Conservation (phyloP, 2,113 vertebrate species). For the Pseudonaja textilis region DNA sequence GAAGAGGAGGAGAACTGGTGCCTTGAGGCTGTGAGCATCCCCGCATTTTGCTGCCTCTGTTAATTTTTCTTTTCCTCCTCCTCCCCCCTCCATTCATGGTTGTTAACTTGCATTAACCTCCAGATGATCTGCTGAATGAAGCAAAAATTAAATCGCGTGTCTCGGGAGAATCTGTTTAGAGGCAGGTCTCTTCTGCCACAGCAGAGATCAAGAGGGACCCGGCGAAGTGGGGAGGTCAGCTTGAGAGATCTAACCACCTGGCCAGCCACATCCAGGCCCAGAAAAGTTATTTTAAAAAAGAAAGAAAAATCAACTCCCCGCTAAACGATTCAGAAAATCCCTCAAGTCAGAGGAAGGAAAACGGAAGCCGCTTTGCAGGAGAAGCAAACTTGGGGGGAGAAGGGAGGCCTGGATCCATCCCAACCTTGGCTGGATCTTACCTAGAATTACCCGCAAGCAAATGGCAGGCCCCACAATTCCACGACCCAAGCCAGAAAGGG, state of each 20-base stretch:
- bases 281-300: not conserved
- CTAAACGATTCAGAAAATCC: not conserved
- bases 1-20: slow-evolving; percentile 23
- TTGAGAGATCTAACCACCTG: not conserved
- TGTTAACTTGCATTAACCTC: slow-evolving; percentile 35
- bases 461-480: not conserved
- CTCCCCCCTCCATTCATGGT: slow-evolving; percentile 1
- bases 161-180: slow-evolving; percentile 1
- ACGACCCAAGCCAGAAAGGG: not conserved
- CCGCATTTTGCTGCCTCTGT: slow-evolving; percentile 38
- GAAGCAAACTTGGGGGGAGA: not conserved
- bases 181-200: not conserved
- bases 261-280: not conserved
- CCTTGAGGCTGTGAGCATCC: slow-evolving; percentile 11
- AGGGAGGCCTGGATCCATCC: not conserved
- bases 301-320: not conserved
- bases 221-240: not conserved
- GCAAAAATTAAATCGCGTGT: slow-evolving; percentile 17
- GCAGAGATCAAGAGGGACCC: not conserved
- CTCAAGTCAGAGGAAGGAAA: not conserved
- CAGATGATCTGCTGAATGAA: not conserved
- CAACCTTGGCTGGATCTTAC: not conserved
- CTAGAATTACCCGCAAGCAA: not conserved
- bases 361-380: not conserved
- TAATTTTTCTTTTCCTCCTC: not conserved